Evolutionary conservation across 2,113 vertebrate genomes (phyloP), one percentile per base, ranked within the genome.

Genomic region (Onychorhynchus coronatus): DNA sequence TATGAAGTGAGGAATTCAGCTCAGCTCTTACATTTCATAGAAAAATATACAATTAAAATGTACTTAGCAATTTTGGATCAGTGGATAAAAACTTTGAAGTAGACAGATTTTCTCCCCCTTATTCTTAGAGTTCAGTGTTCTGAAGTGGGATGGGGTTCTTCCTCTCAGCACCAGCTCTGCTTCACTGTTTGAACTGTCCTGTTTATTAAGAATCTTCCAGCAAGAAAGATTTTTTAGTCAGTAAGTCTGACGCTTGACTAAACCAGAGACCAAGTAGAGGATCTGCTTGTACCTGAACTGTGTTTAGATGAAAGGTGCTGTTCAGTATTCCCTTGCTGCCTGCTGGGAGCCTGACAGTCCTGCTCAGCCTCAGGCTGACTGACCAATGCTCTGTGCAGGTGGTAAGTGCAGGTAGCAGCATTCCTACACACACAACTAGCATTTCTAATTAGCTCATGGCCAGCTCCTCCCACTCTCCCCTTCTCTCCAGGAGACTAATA

Each of bases 301-400:
- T 4, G 7, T 1, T 25, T 85, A 67, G 65, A 61, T 71, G 6
- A 56, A 70, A 49, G 55, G 28, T 28, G 46, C 41, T 66, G 67
- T 3, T 73, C 44, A 35, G 8, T 5, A 5, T 23, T 31, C 62
- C 7, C 27, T 24, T 39, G 16, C 7, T 81, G 30, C 59, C 67
- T 53, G 55, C 16, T 2, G 5, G 75, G 62, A 67, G 22, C 49
- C 4, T 8, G 3, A 4, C 14, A 52, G 62, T 25, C 50, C 75
- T 86, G 79, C 56, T 37, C 4, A 0, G 39, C 42, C 24, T 2
- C 5, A 50, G 74, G 2, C 52, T 33, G 58, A 3, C 9, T 14
- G 68, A 11, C 25, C 72, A 4, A 1, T 0, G 4, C 35, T 41
- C 42, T 1, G 1, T 2, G 41, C 67, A 11, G 9, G 50, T 21